Evolutionary conservation across 1,140 invertebrate genomes (phyloP).

Genomic region (Bombus breviceps): DNA sequence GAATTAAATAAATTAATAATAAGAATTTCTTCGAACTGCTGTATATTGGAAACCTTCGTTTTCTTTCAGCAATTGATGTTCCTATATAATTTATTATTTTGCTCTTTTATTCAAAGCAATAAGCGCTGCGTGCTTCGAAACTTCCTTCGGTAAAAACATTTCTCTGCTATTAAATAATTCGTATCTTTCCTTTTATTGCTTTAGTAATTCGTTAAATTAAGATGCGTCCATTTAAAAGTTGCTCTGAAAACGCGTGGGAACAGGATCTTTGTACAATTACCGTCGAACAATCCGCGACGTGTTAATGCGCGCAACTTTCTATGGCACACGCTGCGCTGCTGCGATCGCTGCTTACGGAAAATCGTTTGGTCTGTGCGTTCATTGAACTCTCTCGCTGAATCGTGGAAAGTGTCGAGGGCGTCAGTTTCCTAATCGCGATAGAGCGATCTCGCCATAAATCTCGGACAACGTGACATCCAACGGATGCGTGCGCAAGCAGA

Average conservation of each 20-base stretch:
- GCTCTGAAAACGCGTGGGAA: background rate
- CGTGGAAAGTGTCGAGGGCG: slow-evolving; percentile 45
- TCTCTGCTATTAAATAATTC: background rate
- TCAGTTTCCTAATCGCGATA: slow-evolving; percentile 40
- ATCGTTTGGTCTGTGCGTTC: slow-evolving; percentile 16
- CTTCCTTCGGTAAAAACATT: too few relatives aligned
- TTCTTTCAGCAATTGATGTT: too few relatives aligned
- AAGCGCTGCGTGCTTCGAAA: too few relatives aligned
- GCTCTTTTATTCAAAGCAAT: too few relatives aligned
- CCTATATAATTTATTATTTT: too few relatives aligned
- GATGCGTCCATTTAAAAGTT: background rate
- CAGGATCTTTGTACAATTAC: background rate
- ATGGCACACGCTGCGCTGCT: background rate
- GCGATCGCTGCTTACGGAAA: slow-evolving; percentile 22
- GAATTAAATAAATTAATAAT: too few relatives aligned
- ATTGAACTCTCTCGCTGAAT: slow-evolving; percentile 40
- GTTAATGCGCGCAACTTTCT: slow-evolving; percentile 9
- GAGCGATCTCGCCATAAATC: slow-evolving; percentile 27
- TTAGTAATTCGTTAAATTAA: too few relatives aligned
- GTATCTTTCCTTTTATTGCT: background rate
- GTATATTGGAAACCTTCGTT: too few relatives aligned
- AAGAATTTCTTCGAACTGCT: too few relatives aligned
- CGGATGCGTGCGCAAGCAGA: slow-evolving; percentile 2
- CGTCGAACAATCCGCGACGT: background rate
- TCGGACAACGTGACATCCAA: background rate